A percentile compares a stretch with the other conserved stretches of the same genome.
Conservation (phyloP, 2,888 invertebrate genomes). For the Temnothorax ravouxi region DNA sequence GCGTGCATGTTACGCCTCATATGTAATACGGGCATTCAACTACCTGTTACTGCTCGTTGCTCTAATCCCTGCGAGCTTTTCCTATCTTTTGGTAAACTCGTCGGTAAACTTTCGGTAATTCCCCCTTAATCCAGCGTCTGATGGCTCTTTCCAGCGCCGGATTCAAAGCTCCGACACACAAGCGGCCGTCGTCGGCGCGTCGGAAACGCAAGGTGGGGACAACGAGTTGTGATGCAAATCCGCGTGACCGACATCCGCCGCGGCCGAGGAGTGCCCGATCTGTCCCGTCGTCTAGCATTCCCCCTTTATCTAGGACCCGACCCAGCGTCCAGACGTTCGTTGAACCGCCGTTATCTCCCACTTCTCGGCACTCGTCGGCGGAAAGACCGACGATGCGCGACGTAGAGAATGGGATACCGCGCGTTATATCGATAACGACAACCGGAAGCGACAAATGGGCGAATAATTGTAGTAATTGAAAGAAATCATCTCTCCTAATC, state of each 20-base stretch:
- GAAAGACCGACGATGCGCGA: neutral
- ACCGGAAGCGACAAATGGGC: conserved; percentile 11
- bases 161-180: conserved; percentile 20
- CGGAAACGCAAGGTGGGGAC: conserved; percentile 66
- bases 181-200: conserved; percentile 45
- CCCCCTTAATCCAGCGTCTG: neutral
- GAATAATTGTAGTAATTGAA: neutral
- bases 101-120: conserved; percentile 9
- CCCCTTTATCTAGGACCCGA: conserved; percentile 77
- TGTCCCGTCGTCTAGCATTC: conserved; percentile 74
- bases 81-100: conserved; percentile 16
- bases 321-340: conserved; percentile 72
- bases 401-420: neutral
- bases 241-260: conserved; percentile 81
- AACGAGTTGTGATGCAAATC: conserved; percentile 82
- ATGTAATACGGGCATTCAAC: neutral
- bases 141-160: neutral
- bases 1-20: neutral
- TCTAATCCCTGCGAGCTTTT: neutral
- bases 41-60: neutral
- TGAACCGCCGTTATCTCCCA: conserved; percentile 75
- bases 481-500: neutral
- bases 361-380: neutral
- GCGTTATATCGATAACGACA: neutral
- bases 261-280: conserved; percentile 73